Evolutionary conservation across 2,888 invertebrate genomes (phyloP), one percentile per base, ranked within the genome.

Genomic region (Drosophila anomelani): DNA sequence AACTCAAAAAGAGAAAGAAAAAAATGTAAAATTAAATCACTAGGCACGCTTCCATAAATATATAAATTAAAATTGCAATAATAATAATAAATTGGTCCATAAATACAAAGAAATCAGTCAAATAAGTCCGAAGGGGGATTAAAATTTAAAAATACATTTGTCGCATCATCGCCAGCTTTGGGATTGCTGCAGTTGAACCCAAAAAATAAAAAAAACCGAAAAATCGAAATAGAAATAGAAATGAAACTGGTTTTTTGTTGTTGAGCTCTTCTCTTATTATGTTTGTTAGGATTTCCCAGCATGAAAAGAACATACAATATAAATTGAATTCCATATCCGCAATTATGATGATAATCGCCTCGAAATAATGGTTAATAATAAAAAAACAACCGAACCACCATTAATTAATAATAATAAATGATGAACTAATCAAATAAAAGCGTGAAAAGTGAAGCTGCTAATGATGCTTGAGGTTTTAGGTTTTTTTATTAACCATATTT

Each of bases 381-480:
- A 26, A 26, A 26, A 26, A 26, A 26, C 26, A 26, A 70, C 51
- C 77, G 13, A 20, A 66, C 59, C 68, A 55, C 74, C 71, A 79
- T 78, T 85, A 83, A 85, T 88, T 83, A 81, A 83, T 78, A 79
- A 84, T 81, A 80, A 85, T 88, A 80, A 88, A 85, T 85, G 83
- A 79, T 80, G 81, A 81, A 80, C 84, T 69, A 76, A 85, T 83
- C 88, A 79, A 88, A 85, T 85, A 78, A 76, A 83, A 80, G 88
- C 88, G 88, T 85, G 85, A 87, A 85, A 87, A 82, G 76, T 78
- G 68, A 78, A 66, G 70, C 68, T 78, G 47, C 58, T 75, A 58
- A 75, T 74, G 74, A 74, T 74, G 75, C 68, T 61, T 58, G 46
- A 43, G 74, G 71, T 53, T 69, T 72, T 58, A 57, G 54, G 43